phyloP scores from a whole-genome alignment of 2,797 vertebrate genomes.

The Ctenochaetus hawaiiensis region DNA sequence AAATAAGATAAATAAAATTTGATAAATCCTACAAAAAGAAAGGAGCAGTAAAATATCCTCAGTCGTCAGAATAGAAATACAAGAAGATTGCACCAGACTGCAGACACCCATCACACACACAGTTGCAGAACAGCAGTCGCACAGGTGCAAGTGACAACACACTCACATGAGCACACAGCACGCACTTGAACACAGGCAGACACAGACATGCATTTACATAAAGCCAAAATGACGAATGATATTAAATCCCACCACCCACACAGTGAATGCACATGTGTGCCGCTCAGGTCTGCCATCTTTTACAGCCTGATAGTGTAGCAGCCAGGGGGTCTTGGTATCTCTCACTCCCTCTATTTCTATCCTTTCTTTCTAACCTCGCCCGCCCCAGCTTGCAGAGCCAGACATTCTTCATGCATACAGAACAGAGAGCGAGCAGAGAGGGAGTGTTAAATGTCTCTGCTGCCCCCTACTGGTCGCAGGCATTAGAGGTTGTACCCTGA shows the following conservation, averaged over 20 bases:
- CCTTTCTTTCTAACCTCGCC: constrained; percentile 55
- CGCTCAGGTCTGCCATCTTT: constrained; percentile 58
- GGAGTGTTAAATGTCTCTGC: constrained; percentile 60
- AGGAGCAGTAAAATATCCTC: neutral
- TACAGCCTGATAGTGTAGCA: constrained; percentile 62
- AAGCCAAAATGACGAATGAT: constrained; percentile 26
- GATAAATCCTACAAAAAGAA: neutral
- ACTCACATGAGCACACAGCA: constrained; percentile 2
- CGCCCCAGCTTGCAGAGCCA: constrained; percentile 37
- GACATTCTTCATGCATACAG: constrained; percentile 48
- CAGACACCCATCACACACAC: neutral
- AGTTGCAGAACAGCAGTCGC: neutral
- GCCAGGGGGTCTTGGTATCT: constrained; percentile 62
- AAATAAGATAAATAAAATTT: neutral
- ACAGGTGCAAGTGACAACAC: constrained; percentile 30
- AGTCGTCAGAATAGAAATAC: neutral
- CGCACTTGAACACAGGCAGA: constrained; percentile 18
- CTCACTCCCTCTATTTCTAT: constrained; percentile 37
- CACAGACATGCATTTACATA: constrained; percentile 32
- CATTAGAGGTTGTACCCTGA: neutral
- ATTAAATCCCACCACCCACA: constrained; percentile 38
- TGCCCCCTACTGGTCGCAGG: constrained; percentile 65
- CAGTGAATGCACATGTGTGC: constrained; percentile 35
- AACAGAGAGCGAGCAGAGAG: constrained; percentile 11
- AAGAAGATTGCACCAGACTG: neutral